Evolutionary conservation across 2,888 invertebrate genomes (phyloP), one percentile per base, ranked within the genome.

Genomic region (Agrotis clavis): DNA sequence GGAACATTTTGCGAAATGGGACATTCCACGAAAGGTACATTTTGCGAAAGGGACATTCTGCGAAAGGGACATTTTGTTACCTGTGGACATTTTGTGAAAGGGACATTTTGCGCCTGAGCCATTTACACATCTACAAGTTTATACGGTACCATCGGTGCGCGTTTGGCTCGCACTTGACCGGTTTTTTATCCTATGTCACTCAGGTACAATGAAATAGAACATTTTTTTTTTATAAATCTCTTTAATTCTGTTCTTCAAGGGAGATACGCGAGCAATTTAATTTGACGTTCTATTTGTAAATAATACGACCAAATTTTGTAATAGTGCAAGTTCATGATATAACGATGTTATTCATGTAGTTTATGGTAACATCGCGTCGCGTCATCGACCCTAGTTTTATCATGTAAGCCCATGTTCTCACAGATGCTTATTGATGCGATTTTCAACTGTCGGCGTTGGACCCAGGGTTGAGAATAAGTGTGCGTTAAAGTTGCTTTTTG

Each of bases 271-370:
- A n/a, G n/a, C 30, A 57, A 35, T 57, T 13, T 57, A 57, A 35
- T n/a, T 6, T 35, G 13, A 14, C n/a, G 4, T 2, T 35, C 56
- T 13, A 25, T 47, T 50, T 56, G 35, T 56, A 57, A 61, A 74
- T 56, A 67, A 54, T 74, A 63, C 48, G 57, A 48, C 4, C 1
- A 66, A 41, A 30, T 48, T 61, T 65, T 47, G 14, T 18, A 61
- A 53, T 41, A 25, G 25, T 30, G 13, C 35, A 45, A 61, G 18
- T 21, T 56, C 45, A 35, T 14, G 11, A 18, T 53, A 25, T 18
- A 47, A 25, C 13, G 18, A 21, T 73, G 6, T 51, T 35, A 57
- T n/a, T 54, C 13, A 54, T 61, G 18, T 0, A 45, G 21, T 61
- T 11, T 71, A 21, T 5, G 18, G 45, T 11, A 59, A 41, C 13